Percentiles rank a stretch among this genome's conserved stretches.
phyloP scores from a whole-genome alignment of 2,113 vertebrate genomes.

The Clarias gariepinus region DNA sequence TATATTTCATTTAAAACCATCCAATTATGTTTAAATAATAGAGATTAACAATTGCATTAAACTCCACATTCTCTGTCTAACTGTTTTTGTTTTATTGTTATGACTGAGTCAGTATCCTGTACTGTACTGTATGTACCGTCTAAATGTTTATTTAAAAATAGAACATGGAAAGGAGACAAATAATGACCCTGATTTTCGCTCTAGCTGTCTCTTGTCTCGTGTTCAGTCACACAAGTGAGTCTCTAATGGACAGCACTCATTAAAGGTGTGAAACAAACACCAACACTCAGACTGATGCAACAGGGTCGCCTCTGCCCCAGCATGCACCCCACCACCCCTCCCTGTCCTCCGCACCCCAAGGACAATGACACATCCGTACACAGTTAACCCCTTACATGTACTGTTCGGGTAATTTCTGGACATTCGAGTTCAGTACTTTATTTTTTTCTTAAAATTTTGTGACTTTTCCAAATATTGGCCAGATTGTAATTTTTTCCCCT shows the following conservation, averaged over 20 bases:
- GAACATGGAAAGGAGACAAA: background rate
- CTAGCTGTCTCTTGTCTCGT: background rate
- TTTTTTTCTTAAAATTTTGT: too few species aligned
- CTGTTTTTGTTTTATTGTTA: background rate
- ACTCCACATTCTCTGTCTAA: background rate
- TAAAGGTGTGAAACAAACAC: constrained; percentile 43
- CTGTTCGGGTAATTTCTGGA: too few species aligned
- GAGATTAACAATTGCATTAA: background rate
- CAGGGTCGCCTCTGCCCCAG: too few species aligned
- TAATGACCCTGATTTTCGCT: background rate
- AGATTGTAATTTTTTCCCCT: too few species aligned
- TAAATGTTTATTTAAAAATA: background rate
- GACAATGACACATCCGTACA: background rate
- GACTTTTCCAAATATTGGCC: too few species aligned
- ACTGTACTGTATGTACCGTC: background rate
- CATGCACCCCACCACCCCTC: background rate
- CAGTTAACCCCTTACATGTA: too few species aligned
- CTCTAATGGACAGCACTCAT: constrained; percentile 25
- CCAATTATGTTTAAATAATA: background rate
- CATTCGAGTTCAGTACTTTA: too few species aligned
- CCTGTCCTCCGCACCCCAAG: background rate
- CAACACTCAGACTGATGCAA: background rate
- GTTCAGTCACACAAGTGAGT: background rate
- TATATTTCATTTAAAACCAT: background rate
- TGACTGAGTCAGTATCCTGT: background rate